phyloP scores from a whole-genome alignment of 2,888 invertebrate genomes.

The Dolomedes plantarius region DNA sequence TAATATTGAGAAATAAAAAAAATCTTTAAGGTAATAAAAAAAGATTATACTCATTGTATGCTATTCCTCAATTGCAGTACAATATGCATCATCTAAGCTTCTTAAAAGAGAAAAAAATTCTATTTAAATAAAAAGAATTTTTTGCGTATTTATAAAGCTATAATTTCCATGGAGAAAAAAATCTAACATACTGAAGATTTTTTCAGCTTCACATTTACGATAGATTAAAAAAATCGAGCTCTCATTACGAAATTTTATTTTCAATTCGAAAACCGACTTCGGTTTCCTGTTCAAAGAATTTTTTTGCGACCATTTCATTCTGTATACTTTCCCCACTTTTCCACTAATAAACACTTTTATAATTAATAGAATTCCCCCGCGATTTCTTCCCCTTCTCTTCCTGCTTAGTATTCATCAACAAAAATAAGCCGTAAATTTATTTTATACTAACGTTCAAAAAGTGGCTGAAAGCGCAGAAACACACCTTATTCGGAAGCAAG shows the following conservation, averaged over 20 bases:
- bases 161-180: background rate
- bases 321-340: slow-evolving; percentile 7
- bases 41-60: background rate
- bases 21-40: background rate
- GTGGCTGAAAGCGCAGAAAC: slow-evolving; percentile 28
- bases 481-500: slow-evolving; percentile 46
- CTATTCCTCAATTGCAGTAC: background rate
- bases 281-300: background rate
- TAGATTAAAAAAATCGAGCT: slow-evolving; percentile 3
- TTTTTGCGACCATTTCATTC: background rate
- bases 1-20: slow-evolving; percentile 3
- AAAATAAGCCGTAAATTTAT: slow-evolving; percentile 64
- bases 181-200: background rate
- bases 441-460: slow-evolving; percentile 50
- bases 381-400: slow-evolving; percentile 35
- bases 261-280: slow-evolving; percentile 18
- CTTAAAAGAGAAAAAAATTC: background rate
- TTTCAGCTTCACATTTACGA: slow-evolving; percentile 1
- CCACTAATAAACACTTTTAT: slow-evolving; percentile 54
- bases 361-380: slow-evolving; percentile 51
- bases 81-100: background rate
- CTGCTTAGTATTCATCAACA: slow-evolving; percentile 53
- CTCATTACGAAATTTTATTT: slow-evolving; percentile 21
- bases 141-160: background rate
- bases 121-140: background rate